Evolutionary conservation across 2,888 invertebrate species (phyloP).

Genomic region (Mimachlamys varia): DNA sequence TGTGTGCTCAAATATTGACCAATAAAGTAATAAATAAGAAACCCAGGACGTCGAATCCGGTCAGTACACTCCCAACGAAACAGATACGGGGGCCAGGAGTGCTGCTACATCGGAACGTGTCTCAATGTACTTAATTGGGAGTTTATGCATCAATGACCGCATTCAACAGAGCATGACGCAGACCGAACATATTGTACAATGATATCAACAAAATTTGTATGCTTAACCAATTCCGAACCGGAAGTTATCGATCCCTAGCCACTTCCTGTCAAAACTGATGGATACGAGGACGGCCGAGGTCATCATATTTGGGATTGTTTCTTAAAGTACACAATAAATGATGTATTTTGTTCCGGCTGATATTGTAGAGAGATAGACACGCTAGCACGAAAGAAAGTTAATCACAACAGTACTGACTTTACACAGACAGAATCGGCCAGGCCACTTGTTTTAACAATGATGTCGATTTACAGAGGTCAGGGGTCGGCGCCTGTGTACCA

Average conservation of each 20-base stretch:
- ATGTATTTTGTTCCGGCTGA: conserved; percentile 6
- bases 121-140: not conserved
- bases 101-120: not conserved
- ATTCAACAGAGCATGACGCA: conserved; percentile 14
- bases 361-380: not conserved
- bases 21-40: not conserved
- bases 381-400: not conserved
- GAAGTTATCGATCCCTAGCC: not conserved
- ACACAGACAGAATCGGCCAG: not conserved
- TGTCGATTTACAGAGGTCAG: not conserved
- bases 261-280: conserved; percentile 27
- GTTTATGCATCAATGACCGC: not conserved
- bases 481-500: not conserved
- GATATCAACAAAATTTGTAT: conserved; percentile 11
- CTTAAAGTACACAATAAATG: conserved; percentile 23
- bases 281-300: conserved; percentile 7
- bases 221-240: conserved; percentile 30
- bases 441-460: not conserved
- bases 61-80: not conserved
- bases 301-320: conserved; percentile 8
- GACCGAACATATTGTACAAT: conserved; percentile 9
- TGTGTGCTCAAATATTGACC: not conserved
- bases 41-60: not conserved
- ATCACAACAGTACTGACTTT: not conserved
- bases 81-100: not conserved